phyloP scores from a whole-genome alignment of 2,888 invertebrate genomes.

The Trichopoda pennipes region DNA sequence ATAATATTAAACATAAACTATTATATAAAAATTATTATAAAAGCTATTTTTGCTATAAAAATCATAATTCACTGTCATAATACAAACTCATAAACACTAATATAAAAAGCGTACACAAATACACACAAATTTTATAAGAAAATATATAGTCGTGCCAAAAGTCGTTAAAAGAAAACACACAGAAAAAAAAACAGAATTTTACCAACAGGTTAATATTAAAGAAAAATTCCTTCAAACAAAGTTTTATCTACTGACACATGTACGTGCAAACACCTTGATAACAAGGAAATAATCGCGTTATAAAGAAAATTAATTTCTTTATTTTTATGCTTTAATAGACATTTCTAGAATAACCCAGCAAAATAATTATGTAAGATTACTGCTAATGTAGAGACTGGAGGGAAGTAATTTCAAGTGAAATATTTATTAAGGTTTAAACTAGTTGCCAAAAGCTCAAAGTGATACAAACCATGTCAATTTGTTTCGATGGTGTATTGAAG shows the following conservation, averaged over 20 bases:
- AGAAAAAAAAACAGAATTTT: neutral
- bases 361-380: neutral
- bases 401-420: too few species aligned
- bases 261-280: constrained; percentile 28
- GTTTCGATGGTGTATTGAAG: too few species aligned
- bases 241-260: neutral
- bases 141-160: constrained; percentile 16
- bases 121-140: constrained; percentile 12
- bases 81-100: constrained; percentile 1
- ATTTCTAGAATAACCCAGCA: constrained; percentile 60
- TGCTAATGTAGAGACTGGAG: neutral
- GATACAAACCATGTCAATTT: too few species aligned
- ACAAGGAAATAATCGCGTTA: constrained; percentile 52
- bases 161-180: constrained; percentile 28
- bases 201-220: constrained; percentile 63
- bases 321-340: constrained; percentile 64
- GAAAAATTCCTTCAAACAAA: constrained; percentile 46
- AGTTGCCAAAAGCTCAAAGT: too few species aligned
- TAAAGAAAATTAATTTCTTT: constrained; percentile 65
- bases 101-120: neutral
- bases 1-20: constrained; percentile 54
- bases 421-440: too few species aligned
- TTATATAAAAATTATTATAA: constrained; percentile 29
- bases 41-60: constrained; percentile 46
- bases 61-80: constrained; percentile 52